Percentiles rank a stretch among this genome's conserved stretches.
Conservation (phyloP, 2,888 invertebrate species). For the Heliconius ismenius region DNA sequence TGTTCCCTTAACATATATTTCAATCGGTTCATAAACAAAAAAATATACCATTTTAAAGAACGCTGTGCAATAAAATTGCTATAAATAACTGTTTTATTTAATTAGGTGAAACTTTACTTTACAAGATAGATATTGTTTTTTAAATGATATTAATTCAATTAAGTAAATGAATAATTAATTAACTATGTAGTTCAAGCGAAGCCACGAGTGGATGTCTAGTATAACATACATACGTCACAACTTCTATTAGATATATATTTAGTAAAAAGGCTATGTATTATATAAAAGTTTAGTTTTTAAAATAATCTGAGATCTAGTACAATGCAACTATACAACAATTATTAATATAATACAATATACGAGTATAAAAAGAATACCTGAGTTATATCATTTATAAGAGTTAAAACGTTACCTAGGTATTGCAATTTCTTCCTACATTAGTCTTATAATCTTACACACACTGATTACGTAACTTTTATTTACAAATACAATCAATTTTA, state of each 20-base stretch:
- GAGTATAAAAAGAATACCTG: not conserved
- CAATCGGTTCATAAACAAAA: no score
- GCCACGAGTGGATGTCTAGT: no score
- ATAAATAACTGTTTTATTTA: no score
- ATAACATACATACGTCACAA: not conserved
- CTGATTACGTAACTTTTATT: conserved; percentile 9
- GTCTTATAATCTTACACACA: not conserved
- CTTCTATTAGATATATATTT: not conserved
- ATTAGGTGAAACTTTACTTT: no score
- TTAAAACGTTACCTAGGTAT: not conserved
- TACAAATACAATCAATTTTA: conserved; percentile 10
- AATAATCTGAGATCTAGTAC: not conserved
- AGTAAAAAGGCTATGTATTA: not conserved
- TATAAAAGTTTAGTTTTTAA: not conserved
- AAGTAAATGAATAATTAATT: no score
- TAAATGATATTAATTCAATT: no score
- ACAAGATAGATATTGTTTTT: no score
- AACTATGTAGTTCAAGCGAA: no score
- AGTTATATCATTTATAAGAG: not conserved
- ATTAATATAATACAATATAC: not conserved
- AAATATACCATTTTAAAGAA: no score
- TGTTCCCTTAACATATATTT: no score
- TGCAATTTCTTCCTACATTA: not conserved
- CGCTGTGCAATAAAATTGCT: no score
- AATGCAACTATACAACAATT: not conserved